phyloP scores from a whole-genome alignment of 1,140 invertebrate species.

The Zeugodacus cucurbitae region DNA sequence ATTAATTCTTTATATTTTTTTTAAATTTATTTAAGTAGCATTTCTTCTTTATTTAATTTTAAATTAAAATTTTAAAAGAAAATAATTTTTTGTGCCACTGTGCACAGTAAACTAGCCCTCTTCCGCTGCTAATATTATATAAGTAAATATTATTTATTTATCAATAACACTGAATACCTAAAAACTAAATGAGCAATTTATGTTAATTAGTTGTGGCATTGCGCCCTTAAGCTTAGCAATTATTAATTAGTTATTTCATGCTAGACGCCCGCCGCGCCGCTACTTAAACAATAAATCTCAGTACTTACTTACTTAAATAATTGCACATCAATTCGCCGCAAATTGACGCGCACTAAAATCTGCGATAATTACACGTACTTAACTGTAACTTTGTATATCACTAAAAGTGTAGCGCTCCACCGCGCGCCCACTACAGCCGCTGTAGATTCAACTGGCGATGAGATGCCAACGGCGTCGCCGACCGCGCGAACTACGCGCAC shows the following conservation, averaged over 20 bases:
- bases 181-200: neutral
- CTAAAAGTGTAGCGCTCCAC: neutral
- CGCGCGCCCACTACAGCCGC: neutral
- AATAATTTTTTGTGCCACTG: too few species aligned
- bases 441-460: neutral
- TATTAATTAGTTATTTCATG: neutral
- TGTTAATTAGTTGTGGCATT: neutral
- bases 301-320: conserved; percentile 24
- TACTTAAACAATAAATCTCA: conserved; percentile 23
- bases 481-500: neutral
- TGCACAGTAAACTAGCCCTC: neutral
- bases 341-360: conserved; percentile 14
- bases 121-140: neutral
- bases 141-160: too few species aligned
- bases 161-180: neutral
- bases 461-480: neutral
- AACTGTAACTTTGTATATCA: conserved; percentile 19
- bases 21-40: neutral
- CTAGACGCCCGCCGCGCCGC: neutral
- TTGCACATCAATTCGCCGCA: neutral
- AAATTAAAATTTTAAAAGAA: too few species aligned
- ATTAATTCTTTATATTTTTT: too few species aligned
- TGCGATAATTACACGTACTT: conserved; percentile 13
- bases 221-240: neutral
- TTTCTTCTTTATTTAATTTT: too few species aligned